phyloP scores from a whole-genome alignment of 2,888 invertebrate species.

The Seira sanloemensis region DNA sequence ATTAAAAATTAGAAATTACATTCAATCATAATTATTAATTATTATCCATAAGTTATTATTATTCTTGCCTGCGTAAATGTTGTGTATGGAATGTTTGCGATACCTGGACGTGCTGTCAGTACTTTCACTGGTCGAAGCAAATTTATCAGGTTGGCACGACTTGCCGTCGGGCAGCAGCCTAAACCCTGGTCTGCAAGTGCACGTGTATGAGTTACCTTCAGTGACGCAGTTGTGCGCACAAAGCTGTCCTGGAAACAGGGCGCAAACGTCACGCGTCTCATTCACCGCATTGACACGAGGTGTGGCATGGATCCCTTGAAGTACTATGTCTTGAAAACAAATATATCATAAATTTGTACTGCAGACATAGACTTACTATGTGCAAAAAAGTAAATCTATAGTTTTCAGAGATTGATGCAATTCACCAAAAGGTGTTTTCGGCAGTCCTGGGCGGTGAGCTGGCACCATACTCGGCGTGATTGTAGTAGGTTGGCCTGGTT shows the following conservation, averaged over 20 bases:
- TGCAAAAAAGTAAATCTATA: no score
- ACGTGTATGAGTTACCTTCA: conserved; percentile 83
- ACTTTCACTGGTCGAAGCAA: no score
- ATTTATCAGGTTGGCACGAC: conserved; percentile 78
- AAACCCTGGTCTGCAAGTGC: conserved; percentile 84
- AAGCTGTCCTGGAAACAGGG: conserved; percentile 78
- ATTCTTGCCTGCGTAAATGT: no score
- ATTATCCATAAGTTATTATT: no score
- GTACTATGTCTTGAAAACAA: not conserved
- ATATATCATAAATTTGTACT: no score
- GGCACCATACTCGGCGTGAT: conserved; percentile 71
- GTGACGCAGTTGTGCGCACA: conserved; percentile 89
- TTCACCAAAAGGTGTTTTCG: not conserved
- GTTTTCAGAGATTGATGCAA: no score
- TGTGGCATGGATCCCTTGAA: not conserved
- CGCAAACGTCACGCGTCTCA: conserved; percentile 79
- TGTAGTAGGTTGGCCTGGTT: conserved; percentile 45
- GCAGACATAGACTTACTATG: no score
- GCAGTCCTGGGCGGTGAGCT: not conserved
- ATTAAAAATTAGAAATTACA: no score
- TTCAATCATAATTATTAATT: no score
- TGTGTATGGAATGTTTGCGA: no score
- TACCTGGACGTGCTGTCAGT: no score
- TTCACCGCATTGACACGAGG: conserved; percentile 3
- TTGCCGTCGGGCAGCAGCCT: conserved; percentile 83